Conservation (phyloP, 1,140 invertebrate species). For the Dysdera silvatica region DNA sequence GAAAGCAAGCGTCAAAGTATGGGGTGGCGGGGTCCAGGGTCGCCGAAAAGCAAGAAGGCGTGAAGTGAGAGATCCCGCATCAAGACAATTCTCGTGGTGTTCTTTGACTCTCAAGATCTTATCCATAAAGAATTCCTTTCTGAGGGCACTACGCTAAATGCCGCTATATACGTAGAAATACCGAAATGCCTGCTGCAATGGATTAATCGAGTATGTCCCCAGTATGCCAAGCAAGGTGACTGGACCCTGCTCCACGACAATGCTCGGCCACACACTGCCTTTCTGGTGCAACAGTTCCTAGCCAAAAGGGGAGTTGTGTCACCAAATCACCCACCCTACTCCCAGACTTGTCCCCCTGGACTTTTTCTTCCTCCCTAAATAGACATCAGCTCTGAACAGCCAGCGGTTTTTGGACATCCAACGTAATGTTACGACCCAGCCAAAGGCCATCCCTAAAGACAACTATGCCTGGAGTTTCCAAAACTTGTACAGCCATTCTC, state of each 20-base stretch:
- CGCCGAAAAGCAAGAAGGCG: not conserved
- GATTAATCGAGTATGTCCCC: conserved; percentile 19
- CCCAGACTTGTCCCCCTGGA: not conserved
- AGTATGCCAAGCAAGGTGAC: conserved; percentile 9
- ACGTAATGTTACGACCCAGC: not conserved
- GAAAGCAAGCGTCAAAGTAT: no score
- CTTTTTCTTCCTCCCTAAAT: no score
- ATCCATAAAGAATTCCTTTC: conserved; percentile 29
- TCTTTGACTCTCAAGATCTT: conserved; percentile 16
- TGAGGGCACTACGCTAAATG: conserved; percentile 20
- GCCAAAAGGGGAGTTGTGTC: not conserved
- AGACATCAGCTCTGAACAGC: not conserved
- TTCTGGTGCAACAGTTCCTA: no score
- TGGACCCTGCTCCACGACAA: conserved; percentile 39
- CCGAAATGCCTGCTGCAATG: conserved; percentile 15
- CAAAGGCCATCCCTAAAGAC: not conserved
- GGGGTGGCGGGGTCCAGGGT: not conserved
- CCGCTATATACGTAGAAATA: conserved; percentile 24
- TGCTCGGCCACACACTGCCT: conserved; percentile 15
- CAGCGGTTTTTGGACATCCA: not conserved
- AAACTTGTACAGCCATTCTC: not conserved
- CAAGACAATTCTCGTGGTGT: conserved; percentile 20
- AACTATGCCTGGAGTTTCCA: not conserved
- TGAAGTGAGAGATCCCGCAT: conserved; percentile 1
- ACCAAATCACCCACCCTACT: not conserved